These are phyloP conservation scores for Apolygus lucorum DNA, from an alignment of 1,140 invertebrate genomes.

Conservation along the genomic window DNA sequence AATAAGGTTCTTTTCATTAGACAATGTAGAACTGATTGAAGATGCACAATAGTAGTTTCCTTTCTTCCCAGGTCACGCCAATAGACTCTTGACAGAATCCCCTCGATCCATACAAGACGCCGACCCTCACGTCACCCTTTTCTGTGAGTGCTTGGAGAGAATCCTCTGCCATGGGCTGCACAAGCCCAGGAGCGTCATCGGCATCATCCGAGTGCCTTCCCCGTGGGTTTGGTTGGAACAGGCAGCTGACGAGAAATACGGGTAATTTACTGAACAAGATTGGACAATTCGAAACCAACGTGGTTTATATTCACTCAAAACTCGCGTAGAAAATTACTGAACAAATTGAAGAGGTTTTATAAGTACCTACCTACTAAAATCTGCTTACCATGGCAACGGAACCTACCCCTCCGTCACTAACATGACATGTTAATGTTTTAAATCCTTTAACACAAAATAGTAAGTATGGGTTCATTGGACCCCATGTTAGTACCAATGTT, in stretches of 20 bases:
- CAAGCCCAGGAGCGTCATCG: not conserved
- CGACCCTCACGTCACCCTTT: not conserved
- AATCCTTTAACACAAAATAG: too few relatives aligned
- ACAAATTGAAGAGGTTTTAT: too few relatives aligned
- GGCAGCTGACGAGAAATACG: not conserved
- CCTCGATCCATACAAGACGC: not conserved
- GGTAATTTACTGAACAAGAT: not conserved
- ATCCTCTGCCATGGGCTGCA: not conserved
- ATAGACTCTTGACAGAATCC: not conserved
- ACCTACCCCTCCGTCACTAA: too few relatives aligned
- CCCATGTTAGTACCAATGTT: too few relatives aligned
- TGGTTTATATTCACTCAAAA: too few relatives aligned
- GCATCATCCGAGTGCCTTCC: not conserved
- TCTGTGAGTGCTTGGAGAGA: not conserved
- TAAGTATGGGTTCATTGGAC: too few relatives aligned
- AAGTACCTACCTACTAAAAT: too few relatives aligned
- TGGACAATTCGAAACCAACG: not conserved
- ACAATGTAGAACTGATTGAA: not conserved
- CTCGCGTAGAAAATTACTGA: too few relatives aligned
- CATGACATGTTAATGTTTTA: too few relatives aligned
- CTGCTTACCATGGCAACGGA: too few relatives aligned
- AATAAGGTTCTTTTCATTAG: not conserved
- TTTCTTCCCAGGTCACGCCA: not conserved
- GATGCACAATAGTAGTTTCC: not conserved
- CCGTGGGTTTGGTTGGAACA: constrained; percentile 1